Base-by-base conservation (phyloP, 1,140 invertebrate species). In the Charaxes varanes region DNA sequence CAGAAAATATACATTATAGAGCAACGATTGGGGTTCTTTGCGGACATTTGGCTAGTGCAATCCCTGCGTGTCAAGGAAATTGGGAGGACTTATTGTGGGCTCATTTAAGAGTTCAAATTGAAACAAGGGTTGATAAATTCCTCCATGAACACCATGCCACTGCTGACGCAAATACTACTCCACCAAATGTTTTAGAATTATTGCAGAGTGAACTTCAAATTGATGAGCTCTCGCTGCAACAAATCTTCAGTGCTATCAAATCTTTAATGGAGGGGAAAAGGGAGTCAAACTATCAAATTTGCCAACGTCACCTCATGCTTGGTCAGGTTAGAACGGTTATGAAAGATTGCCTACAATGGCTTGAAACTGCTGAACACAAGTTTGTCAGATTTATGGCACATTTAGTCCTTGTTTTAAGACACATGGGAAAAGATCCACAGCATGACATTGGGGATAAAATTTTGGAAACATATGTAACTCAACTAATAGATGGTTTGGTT, bases 61-160 rank as follows among this genome's bases (percentile, higher is more conserved):
- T 97, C 5, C 85, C 91, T 3, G 87, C 92, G 0, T 93, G 94
- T 45, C 72, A 78, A 34, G 83, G 86, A 5, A 90, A 88, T 7
- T 98, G 96, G 96, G 90, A 94, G 65, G 97, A 99, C 81, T 85
- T 92, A 36, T 74, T 98, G 6, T 98, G 96, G 96, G 93, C 94
- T 5, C 91, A 96, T 68, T 86, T 95, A 46, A 92, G 91, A 60
- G 88, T 90, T 0, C 88, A 94, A 52, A 89, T 97, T 41, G 96
- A 98, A 72, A 88, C 92, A 7, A 86, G 90, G 45, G 94, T 97
- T 1, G 96, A 98, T 61, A 85, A 87, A 44, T 90, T 93, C 72
- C 66, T 93, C 7, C 79, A 90, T 53, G 84, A 86, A 54, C 82
- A 84, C 46, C 68, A 84, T 64, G 44, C 58, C 6, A 78, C 82